These are phyloP conservation scores for Todus mexicanus DNA, from an alignment of 2,797 vertebrate genomes.

Conservation along the genomic window DNA sequence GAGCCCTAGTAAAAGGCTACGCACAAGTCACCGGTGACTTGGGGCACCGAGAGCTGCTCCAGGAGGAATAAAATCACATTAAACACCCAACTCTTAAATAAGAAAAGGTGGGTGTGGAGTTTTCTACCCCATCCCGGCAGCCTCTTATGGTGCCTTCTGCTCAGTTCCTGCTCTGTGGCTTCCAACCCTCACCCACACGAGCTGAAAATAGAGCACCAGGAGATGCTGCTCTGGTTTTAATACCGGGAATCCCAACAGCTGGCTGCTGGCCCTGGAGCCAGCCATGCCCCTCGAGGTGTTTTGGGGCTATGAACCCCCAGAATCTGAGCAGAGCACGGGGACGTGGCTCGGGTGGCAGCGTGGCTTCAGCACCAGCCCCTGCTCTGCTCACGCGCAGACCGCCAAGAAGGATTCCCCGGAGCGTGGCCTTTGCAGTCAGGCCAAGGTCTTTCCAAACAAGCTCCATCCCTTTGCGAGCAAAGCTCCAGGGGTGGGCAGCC, in stretches of 20 bases:
- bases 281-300: background rate
- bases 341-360: rapidly evolving
- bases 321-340: background rate
- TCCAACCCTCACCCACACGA: background rate
- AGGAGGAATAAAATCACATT: background rate
- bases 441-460: background rate
- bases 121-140: background rate
- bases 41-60: background rate
- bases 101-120: background rate
- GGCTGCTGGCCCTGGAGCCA: background rate
- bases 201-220: rapidly evolving
- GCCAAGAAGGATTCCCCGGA: background rate
- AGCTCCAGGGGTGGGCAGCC: background rate
- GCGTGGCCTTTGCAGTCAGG: background rate
- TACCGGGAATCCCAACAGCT: rapidly evolving
- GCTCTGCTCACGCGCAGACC: background rate
- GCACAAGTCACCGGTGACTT: background rate
- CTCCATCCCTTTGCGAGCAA: background rate
- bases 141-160: background rate
- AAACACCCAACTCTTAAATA: background rate
- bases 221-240: background rate
- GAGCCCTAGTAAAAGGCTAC: rapidly evolving
- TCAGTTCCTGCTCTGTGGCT: background rate
- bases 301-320: background rate
- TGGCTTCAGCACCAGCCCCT: background rate